A percentile compares a stretch with the other conserved stretches of the same genome.
Conservation (phyloP, 2,888 invertebrate genomes). For the Lumbricus terrestris region DNA sequence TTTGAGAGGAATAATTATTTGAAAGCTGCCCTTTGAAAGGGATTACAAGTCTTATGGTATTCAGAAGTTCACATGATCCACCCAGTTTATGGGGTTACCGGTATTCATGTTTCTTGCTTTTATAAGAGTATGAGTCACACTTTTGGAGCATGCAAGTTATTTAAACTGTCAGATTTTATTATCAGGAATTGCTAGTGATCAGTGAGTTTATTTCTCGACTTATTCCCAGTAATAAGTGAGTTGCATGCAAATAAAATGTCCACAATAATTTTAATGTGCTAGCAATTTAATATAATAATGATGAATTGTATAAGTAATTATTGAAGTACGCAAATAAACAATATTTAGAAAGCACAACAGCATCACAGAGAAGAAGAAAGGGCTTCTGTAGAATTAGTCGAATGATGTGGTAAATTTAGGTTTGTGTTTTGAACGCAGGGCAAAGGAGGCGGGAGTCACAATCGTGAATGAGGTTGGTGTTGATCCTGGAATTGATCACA, state of each 20-base stretch:
- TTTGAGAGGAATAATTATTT: not conserved
- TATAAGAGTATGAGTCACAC: not conserved
- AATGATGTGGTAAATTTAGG: constrained; percentile 8
- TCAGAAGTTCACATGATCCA: not conserved
- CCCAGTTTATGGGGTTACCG: not conserved
- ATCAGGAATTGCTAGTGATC: too few species aligned
- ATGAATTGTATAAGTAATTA: not conserved
- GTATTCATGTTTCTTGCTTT: not conserved
- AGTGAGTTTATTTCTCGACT: too few species aligned
- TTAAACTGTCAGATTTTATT: not conserved
- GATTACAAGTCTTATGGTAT: not conserved
- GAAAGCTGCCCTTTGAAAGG: not conserved
- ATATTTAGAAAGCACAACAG: not conserved
- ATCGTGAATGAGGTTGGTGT: constrained; percentile 94
- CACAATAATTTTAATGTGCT: not conserved
- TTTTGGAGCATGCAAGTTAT: not conserved
- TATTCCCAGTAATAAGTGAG: too few species aligned
- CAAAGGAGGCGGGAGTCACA: constrained; percentile 83
- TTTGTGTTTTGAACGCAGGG: constrained; percentile 63
- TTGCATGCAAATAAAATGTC: too few species aligned
- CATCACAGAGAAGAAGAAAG: not conserved
- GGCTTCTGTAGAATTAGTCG: not conserved
- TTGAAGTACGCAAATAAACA: not conserved
- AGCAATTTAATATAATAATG: not conserved
- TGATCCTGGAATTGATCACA: constrained; percentile 97